Conservation (phyloP, 2,888 invertebrate species). For the Temnothorax rugatulus region DNA sequence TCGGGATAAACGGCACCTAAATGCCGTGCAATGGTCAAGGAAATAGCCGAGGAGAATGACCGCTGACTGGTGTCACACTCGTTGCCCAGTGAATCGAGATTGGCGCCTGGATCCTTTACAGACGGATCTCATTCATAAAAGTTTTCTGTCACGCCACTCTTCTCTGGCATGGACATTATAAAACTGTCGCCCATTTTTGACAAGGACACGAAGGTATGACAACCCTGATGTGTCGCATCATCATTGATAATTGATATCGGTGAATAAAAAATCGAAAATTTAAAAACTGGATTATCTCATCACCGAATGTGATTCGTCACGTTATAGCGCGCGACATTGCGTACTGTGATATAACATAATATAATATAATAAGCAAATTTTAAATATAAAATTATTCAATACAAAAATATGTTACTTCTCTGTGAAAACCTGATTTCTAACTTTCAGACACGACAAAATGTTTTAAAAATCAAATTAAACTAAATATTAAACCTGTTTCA, state of each 20-base stretch:
- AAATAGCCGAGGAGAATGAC: slow-evolving; percentile 76
- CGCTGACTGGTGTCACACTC: slow-evolving; percentile 60
- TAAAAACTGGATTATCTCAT: not conserved
- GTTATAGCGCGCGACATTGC: not conserved
- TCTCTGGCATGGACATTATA: slow-evolving; percentile 30
- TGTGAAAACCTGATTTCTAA: not conserved
- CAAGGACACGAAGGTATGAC: not conserved
- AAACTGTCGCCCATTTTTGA: slow-evolving; percentile 22
- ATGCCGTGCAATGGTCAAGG: slow-evolving; percentile 80
- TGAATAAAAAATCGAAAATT: not conserved
- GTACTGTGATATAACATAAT: not conserved
- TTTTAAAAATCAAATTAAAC: not conserved
- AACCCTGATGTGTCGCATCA: not conserved
- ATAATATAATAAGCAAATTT: not conserved
- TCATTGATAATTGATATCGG: not conserved
- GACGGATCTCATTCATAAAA: slow-evolving; percentile 34
- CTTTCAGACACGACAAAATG: not conserved
- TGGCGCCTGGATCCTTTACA: slow-evolving; percentile 9
- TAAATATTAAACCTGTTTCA: not conserved
- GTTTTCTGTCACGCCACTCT: slow-evolving; percentile 34
- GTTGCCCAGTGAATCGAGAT: slow-evolving; percentile 28
- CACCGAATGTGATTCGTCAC: not conserved
- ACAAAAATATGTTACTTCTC: not conserved
- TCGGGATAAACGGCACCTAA: slow-evolving; percentile 78
- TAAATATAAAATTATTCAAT: not conserved